Evolutionary conservation across 2,888 invertebrate species (phyloP), one percentile per base, ranked within the genome.

Genomic region (Archaeoteleia sp.): DNA sequence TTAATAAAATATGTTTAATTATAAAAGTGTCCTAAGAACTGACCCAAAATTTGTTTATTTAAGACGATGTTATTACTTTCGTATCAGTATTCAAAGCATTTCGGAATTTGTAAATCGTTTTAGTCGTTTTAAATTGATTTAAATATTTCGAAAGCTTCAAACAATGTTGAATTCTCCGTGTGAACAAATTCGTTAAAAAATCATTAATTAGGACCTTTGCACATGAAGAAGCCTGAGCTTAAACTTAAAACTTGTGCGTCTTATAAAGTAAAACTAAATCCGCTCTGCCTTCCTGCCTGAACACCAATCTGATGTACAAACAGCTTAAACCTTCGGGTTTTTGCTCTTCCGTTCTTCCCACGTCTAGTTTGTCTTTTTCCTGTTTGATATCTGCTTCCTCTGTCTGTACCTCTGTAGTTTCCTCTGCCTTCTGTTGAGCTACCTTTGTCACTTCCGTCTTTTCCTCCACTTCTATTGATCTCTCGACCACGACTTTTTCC

Each of bases 191-290:
- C n/a, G n/a, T n/a, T n/a, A n/a, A n/a, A n/a, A n/a, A n/a, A n/a
- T n/a, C n/a, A n/a, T n/a, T n/a, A n/a, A n/a, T n/a, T n/a, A n/a
- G n/a, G n/a, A n/a, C n/a, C n/a, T n/a, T n/a, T n/a, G n/a, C n/a
- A n/a, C n/a, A n/a, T n/a, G n/a, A n/a, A n/a, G n/a, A n/a, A n/a
- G n/a, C n/a, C 51, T 46, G 54, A 62, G 53, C 54, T 5, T 13
- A 61, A 69, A 70, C 73, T 80, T 74, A 85, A 71, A 85, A 85
- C 70, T 79, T 84, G 78, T 85, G 84, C 71, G 84, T 84, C 76
- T 85, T 85, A 71, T 81, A 82, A 37, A 85, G 73, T 82, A 82
- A 82, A 62, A 84, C 84, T 60, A 82, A 68, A 57, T 84, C 80
- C 29, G 80, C 72, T 12, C 77, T 76, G 58, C 82, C 83, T 39